These are phyloP conservation scores for Centropristis striata DNA, from an alignment of 2,113 vertebrate genomes.

Conservation along the genomic window DNA sequence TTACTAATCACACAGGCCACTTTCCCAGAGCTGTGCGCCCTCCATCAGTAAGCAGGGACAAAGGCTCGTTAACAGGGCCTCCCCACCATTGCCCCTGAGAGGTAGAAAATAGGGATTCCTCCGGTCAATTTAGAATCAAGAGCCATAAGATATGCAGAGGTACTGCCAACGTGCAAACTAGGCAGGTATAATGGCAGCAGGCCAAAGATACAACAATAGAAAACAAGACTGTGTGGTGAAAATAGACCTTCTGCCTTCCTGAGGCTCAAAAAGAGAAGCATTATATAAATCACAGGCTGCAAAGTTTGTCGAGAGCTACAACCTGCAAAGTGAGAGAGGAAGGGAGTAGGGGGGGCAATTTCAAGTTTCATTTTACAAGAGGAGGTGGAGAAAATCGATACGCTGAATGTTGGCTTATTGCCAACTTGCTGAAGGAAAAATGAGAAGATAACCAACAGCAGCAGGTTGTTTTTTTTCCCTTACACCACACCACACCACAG, in stretches of 20 bases:
- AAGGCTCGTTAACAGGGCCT: slow-evolving; percentile 69
- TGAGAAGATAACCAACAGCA: slow-evolving; percentile 71
- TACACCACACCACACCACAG: slow-evolving; percentile 22
- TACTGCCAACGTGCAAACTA: slow-evolving; percentile 34
- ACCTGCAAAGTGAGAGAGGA: slow-evolving; percentile 65
- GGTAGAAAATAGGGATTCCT: slow-evolving; percentile 62
- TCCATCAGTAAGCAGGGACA: slow-evolving; percentile 78
- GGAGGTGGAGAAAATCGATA: slow-evolving; percentile 77
- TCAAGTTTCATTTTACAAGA: slow-evolving; percentile 79
- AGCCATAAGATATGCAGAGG: slow-evolving; percentile 58
- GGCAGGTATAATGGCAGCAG: slow-evolving; percentile 32
- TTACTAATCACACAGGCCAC: slow-evolving; percentile 83
- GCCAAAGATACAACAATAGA: slow-evolving; percentile 41
- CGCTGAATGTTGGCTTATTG: slow-evolving; percentile 69
- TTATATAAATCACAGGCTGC: slow-evolving; percentile 69
- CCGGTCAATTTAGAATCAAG: slow-evolving; percentile 68
- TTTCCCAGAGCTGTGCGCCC: slow-evolving; percentile 79
- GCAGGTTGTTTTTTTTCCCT: slow-evolving; percentile 41
- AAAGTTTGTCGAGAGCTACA: slow-evolving; percentile 70
- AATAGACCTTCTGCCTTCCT: slow-evolving; percentile 37
- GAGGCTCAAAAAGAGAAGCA: slow-evolving; percentile 30
- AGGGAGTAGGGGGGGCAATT: slow-evolving; percentile 47
- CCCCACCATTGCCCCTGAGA: slow-evolving; percentile 49
- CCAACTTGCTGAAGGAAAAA: slow-evolving; percentile 71
- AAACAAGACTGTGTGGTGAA: slow-evolving; percentile 31